Base-by-base conservation (phyloP, 2,888 invertebrate species). In the Leptura quadrifasciata region DNA sequence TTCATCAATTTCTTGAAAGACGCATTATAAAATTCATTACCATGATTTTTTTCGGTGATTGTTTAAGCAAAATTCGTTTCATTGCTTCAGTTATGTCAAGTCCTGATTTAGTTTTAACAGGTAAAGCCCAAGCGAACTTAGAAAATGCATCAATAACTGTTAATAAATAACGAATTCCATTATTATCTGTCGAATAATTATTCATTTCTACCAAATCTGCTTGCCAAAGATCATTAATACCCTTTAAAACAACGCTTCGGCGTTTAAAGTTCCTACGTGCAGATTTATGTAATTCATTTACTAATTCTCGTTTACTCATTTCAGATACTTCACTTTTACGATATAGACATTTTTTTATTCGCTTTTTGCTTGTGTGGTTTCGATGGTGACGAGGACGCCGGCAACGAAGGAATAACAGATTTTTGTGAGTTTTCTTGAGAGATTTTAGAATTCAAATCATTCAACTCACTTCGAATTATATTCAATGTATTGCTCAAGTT, bases 191-290 rank as follows among this genome's bases (percentile, higher is more conserved):
- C 18, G 86, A 65, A 84, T 85, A 86, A 31, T 78, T 71, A 27
- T 74, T 76, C 86, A 88, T 85, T 76, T 86, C 85, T 17, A 86
- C 87, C 9, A 89, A 82, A 84, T 90, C 89, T 27, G 87, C 87
- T 85, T 89, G 89, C 89, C 87, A 89, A n/a, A 88, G 81, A 78
- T 89, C 88, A 82, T 89, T 86, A 8, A 89, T 80, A 60, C 85
- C 87, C 77, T 86, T 86, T 55, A 87, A 81, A 24, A 87, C 81
- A 39, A 87, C 86, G 61, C 77, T 74, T 60, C 88, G 80, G 35
- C 87, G 80, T 54, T 80, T 81, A 83, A 87, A 88, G 83, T 89
- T 88, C 74, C 80, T 81, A 58, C 88, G 81, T 47, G 85, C 87
- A 27, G 85, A 81, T 81, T 83, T 87, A 83, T 89, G 88, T 15